Conservation (phyloP, 1,140 invertebrate species). For the Gonatopus flavifemur region DNA sequence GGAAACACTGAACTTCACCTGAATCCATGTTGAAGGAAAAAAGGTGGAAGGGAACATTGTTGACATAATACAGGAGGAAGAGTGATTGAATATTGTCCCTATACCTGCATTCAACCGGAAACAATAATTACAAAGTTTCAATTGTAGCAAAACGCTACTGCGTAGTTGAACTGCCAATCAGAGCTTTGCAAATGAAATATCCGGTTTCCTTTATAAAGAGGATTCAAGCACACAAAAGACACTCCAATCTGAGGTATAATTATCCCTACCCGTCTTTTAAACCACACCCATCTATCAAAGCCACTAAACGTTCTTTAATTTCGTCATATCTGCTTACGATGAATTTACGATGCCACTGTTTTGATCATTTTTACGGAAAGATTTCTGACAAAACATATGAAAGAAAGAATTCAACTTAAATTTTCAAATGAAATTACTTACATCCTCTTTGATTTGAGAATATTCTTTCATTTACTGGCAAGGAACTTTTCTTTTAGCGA, state of each 20-base stretch:
- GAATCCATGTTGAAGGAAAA: too few species aligned
- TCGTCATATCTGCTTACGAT: conserved; percentile 16
- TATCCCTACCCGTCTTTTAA: conserved; percentile 20
- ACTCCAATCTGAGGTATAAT: conserved; percentile 26
- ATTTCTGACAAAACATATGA: too few species aligned
- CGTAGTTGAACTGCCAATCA: conserved; percentile 21
- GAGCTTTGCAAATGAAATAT: conserved; percentile 33
- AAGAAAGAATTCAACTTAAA: too few species aligned
- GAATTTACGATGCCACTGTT: too few species aligned
- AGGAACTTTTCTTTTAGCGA: too few species aligned
- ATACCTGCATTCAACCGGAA: conserved; percentile 12
- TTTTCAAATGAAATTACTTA: too few species aligned
- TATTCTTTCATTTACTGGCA: too few species aligned
- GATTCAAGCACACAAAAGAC: conserved; percentile 27
- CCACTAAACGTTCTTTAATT: conserved; percentile 27
- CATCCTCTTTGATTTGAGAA: too few species aligned
- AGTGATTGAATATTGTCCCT: conserved; percentile 14
- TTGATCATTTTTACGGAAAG: too few species aligned
- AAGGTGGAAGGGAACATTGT: too few species aligned
- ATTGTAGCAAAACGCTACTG: conserved; percentile 21
- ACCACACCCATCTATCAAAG: too few species aligned
- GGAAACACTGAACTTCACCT: too few species aligned
- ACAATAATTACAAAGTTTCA: conserved; percentile 22
- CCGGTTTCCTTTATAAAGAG: conserved; percentile 33
- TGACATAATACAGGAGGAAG: background rate